Percentiles rank a stretch among this genome's conserved stretches.
These are phyloP conservation scores for Nesospiza acunhae DNA, from an alignment of 2,113 vertebrate genomes.

Conservation along the genomic window DNA sequence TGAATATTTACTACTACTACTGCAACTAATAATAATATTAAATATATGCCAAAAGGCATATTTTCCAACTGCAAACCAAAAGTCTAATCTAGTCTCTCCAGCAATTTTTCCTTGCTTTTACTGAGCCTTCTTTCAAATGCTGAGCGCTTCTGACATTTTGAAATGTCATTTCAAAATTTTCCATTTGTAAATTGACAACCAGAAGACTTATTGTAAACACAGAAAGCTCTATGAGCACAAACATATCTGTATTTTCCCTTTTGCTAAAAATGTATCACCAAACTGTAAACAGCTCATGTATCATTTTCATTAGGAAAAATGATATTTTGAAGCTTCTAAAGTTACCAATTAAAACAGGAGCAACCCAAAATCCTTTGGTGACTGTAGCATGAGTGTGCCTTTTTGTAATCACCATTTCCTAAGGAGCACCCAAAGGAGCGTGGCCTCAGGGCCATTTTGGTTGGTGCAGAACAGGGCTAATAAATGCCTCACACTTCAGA, in stretches of 20 bases:
- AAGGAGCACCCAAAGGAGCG: not conserved
- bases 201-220: not conserved
- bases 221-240: not conserved
- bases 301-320: not conserved
- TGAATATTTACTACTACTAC: not conserved
- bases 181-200: not conserved
- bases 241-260: not conserved
- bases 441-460: fast-evolving
- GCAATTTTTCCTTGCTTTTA: not conserved
- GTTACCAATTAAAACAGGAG: not conserved
- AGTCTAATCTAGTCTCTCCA: not conserved
- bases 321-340: not conserved
- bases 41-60: not conserved
- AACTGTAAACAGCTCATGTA: not conserved
- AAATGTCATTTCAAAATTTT: slow-evolving; percentile 14
- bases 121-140: not conserved
- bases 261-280: not conserved
- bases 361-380: not conserved
- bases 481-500: not conserved
- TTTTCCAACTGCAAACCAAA: not conserved
- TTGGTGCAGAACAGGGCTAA: not conserved
- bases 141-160: not conserved
- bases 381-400: not conserved
- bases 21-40: not conserved
- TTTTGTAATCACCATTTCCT: fast-evolving